Evolutionary conservation across 2,888 invertebrate species (phyloP), one percentile per base, ranked within the genome.

Genomic region (Drosophila tripunctata): DNA sequence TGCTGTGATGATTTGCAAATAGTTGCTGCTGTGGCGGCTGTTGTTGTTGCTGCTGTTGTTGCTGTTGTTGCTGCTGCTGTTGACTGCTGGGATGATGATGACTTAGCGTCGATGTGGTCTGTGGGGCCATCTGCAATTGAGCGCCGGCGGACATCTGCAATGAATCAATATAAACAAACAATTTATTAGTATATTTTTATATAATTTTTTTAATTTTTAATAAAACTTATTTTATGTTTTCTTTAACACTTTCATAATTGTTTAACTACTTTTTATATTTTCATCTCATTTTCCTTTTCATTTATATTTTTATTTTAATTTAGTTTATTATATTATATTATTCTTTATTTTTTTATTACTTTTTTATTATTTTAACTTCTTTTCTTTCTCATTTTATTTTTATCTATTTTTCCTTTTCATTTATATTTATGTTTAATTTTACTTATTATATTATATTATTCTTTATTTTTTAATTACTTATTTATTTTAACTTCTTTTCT

Each of bases 81-180:
- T 76, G 72, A 70, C 70, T 74, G 67, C 77, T 79, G 43, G 88
- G 86, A 82, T 89, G 90, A 84, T 90, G 91, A 89, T 91, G 91
- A 88, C 89, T 89, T 90, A 90, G 87, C 85, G 90, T 85, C 85
- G 90, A 92, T 93, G 96, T 95, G 92, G 96, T 95, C 94, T 97
- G 96, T 93, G 97, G 96, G 95, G 97, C 97, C 96, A 97, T 96
- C 95, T 97, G 97, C 95, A 97, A 95, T 95, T 97, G 97, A 94
- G 97, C 96, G 94, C 96, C 96, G 94, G 97, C 96, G 95, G 97
- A 96, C 97, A 97, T 97, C 97, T 97, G 94, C 89, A 88, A 89
- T 24, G 15, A 31, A 58, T 14, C 35, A 24, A 40, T 5, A 21
- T 61, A 36, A 24, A 55, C 66, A 33, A 61, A 52, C 24, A 17